Conservation (phyloP, 2,113 vertebrate species). For the Rhodinocichla rosea region DNA sequence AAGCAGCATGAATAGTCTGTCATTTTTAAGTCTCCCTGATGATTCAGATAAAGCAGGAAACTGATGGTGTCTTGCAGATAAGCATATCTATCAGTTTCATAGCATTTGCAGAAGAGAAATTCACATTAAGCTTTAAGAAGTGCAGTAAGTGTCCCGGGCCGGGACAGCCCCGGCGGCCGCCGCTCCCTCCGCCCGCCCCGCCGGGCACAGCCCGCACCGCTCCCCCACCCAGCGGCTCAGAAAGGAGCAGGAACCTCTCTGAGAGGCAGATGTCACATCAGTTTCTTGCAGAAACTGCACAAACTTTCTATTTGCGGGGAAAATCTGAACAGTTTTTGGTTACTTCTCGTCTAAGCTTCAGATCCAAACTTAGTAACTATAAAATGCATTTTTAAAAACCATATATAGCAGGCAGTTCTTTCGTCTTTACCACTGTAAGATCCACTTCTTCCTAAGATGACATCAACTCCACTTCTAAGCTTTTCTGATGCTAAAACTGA, state of each 20-base stretch:
- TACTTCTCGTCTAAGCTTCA: not conserved
- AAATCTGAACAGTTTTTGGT: not conserved
- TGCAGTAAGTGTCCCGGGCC: too few relatives aligned
- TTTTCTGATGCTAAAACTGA: not conserved
- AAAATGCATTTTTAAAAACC: not conserved
- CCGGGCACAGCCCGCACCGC: rapidly evolving
- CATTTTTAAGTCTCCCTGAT: not conserved
- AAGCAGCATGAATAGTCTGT: not conserved
- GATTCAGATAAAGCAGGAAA: not conserved
- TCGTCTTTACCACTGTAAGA: rapidly evolving
- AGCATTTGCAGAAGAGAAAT: not conserved
- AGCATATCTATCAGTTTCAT: not conserved
- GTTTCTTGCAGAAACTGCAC: not conserved
- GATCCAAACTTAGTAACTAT: not conserved
- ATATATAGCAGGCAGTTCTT: not conserved
- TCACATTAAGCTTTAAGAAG: not conserved
- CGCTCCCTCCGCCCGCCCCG: not conserved
- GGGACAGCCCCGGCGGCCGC: not conserved
- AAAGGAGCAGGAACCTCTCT: not conserved
- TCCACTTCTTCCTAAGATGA: not conserved
- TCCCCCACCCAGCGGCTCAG: rapidly evolving
- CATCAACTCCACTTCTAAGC: not conserved
- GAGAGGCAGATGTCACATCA: rapidly evolving
- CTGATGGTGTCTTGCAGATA: not conserved
- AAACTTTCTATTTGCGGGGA: not conserved